phyloP scores from a whole-genome alignment of 1,140 invertebrate species.

The Drosophila pseudoobscura region DNA sequence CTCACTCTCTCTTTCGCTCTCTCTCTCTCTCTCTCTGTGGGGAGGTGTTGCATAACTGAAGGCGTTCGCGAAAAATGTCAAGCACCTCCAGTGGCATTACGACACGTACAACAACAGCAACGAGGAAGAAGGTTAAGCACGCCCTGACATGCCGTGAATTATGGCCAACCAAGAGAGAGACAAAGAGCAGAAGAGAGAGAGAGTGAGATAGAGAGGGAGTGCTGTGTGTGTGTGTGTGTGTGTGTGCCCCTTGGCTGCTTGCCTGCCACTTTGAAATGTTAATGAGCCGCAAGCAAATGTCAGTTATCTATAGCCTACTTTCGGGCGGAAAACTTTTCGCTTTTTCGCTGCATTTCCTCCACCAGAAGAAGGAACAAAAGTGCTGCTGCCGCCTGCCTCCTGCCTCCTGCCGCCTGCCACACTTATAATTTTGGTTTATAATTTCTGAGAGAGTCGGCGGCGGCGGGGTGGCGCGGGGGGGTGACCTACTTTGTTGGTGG shows the following conservation, averaged over 20 bases:
- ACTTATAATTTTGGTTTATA: slow-evolving; percentile 54
- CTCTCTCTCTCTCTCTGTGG: background rate
- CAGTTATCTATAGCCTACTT: slow-evolving; percentile 61
- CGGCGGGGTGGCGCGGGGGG: background rate
- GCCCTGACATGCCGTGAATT: slow-evolving; percentile 66
- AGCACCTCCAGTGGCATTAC: slow-evolving; percentile 64
- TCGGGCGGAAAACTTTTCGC: slow-evolving; percentile 33
- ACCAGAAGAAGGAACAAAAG: background rate
- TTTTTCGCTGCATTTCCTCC: slow-evolving; percentile 49
- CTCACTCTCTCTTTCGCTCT: background rate
- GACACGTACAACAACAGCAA: slow-evolving; percentile 31
- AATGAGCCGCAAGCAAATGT: slow-evolving; percentile 72
- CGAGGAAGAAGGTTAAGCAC: slow-evolving; percentile 76
- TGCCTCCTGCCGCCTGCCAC: background rate
- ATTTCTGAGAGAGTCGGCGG: slow-evolving; percentile 46
- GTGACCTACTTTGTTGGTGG: slow-evolving; percentile 54
- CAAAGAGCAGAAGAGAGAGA: background rate
- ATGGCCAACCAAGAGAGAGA: slow-evolving; percentile 23
- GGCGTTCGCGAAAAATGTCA: slow-evolving; percentile 77
- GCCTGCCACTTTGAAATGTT: slow-evolving; percentile 68
- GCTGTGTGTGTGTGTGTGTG: slow-evolving; percentile 38
- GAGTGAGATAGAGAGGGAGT: background rate
- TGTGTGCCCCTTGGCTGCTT: slow-evolving; percentile 48
- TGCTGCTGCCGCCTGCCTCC: no score
- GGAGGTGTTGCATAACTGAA: slow-evolving; percentile 63